Base-by-base conservation (phyloP, 2,888 invertebrate species). In the Agrenia bidenticulata region DNA sequence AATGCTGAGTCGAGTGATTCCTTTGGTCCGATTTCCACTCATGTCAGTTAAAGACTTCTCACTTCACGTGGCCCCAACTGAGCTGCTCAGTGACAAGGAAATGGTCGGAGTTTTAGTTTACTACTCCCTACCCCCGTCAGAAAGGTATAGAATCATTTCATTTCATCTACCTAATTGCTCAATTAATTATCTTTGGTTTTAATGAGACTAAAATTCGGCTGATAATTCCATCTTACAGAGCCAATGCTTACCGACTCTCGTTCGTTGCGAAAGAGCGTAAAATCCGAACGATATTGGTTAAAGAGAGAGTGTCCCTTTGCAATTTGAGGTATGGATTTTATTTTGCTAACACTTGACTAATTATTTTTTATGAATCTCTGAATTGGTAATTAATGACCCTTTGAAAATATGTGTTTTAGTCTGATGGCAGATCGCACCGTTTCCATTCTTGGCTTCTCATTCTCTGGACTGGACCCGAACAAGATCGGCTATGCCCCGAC, bases 21-120 rank as follows among this genome's bases (percentile, higher is more conserved):
- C 51, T 11, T 17, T 69, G 49, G 69, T 72, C n/a, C 55, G 72
- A 17, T 72, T 72, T 45, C 72, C 72, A 15, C 50, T 72, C n/a
- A 72, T 72, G 72, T 69, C 69, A 1, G 69, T 72, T 9, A 72
- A 72, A 54, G 72, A 72, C 39, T 72, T 72, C 37, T 69, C 69
- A 7, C 64, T 72, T 56, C 69, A 69, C 49, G 72, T 72, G 19
- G 72, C 72, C 23, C 72, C 72, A 4, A 72, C 72, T 7, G 72
- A 72, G 19, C 49, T 72, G n/a, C 55, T 72, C 1, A 64, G 55
- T 15, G 72, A 72, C 39, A 72, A 69, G 42, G 72, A 72, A 53
- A 72, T 72, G 72, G 72, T 72, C 17, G 72, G 72, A n/a, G 72
- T 72, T n/a, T 50, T 72, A 56, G 69, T 72, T 4, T 72, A 72